Percentiles rank a stretch among this genome's conserved stretches.
phyloP scores from a whole-genome alignment of 2,888 invertebrate species.

The Chironomus riparius region DNA sequence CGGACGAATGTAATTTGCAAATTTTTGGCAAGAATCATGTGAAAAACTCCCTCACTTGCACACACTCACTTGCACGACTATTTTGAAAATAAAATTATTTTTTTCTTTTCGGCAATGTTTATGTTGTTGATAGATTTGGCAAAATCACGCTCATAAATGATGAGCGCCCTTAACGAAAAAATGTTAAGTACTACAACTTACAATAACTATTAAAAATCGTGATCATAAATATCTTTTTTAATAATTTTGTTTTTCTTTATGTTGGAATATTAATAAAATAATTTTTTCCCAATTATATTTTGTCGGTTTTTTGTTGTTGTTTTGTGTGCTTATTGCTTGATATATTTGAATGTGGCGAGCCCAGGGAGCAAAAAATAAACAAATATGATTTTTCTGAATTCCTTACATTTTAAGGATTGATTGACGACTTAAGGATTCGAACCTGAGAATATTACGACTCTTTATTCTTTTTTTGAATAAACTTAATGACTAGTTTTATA shows the following conservation, averaged over 20 bases:
- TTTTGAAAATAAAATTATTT: neutral
- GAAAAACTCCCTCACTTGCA: neutral
- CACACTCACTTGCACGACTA: neutral
- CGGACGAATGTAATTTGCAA: conserved; percentile 18
- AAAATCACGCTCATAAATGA: neutral
- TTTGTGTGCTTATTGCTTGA: too few relatives aligned
- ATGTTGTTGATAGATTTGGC: neutral
- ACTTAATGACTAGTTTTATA: too few relatives aligned
- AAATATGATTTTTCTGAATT: too few relatives aligned
- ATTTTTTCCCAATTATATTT: neutral
- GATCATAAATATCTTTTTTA: neutral
- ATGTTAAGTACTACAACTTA: neutral
- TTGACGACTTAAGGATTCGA: too few relatives aligned
- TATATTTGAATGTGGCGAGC: too few relatives aligned
- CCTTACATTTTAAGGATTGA: too few relatives aligned
- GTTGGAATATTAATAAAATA: neutral
- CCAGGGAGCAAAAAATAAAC: too few relatives aligned
- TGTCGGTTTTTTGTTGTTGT: neutral
- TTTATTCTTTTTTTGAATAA: too few relatives aligned
- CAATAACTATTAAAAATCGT: neutral
- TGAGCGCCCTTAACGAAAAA: neutral
- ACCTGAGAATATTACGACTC: too few relatives aligned
- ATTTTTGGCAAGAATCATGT: neutral
- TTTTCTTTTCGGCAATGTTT: neutral
- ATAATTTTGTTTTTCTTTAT: neutral